Evolutionary conservation across 2,888 invertebrate species (phyloP).

Genomic region (Ichneumoninae sp.): DNA sequence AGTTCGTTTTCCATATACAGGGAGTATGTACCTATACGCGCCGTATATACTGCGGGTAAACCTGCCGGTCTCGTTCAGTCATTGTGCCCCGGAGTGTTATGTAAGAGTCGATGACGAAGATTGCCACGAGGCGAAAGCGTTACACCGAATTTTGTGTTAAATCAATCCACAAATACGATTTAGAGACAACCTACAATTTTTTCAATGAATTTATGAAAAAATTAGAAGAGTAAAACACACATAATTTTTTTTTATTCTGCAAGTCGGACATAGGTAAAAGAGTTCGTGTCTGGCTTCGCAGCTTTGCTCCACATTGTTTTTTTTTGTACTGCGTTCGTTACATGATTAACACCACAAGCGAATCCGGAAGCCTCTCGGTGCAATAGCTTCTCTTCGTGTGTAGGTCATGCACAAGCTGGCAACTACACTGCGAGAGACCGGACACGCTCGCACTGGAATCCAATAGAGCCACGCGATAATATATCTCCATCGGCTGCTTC

Average conservation of each 20-base stretch:
- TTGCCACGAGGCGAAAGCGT: not conserved
- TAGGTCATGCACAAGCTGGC: not conserved
- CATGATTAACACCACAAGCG: constrained; percentile 53
- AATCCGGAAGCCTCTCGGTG: constrained; percentile 63
- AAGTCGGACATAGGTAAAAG: constrained; percentile 30
- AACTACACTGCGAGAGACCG: constrained; percentile 14
- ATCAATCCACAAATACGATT: not conserved
- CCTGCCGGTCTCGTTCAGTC: constrained; percentile 41
- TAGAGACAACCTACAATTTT: not conserved
- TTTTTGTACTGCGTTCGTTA: constrained; percentile 19
- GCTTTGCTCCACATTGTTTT: constrained; percentile 52
- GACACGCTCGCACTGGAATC: constrained; percentile 26
- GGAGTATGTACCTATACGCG: constrained; percentile 61
- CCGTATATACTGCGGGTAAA: constrained; percentile 37
- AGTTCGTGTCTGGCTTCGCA: constrained; percentile 58
- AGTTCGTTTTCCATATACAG: constrained; percentile 79
- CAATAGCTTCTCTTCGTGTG: constrained; percentile 16
- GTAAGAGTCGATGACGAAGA: constrained; percentile 23
- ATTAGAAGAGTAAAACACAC: not conserved
- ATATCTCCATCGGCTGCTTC: constrained; percentile 16
- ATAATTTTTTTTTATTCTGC: not conserved
- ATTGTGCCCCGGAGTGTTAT: constrained; percentile 38
- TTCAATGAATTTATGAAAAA: not conserved
- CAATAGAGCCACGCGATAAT: constrained; percentile 19
- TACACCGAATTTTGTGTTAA: constrained; percentile 14